Evolutionary conservation across 37 sponge, comb jelly and placozoan genomes (phyloP), one percentile per base, ranked within the genome.

Genomic region (Axinella damicornis): DNA sequence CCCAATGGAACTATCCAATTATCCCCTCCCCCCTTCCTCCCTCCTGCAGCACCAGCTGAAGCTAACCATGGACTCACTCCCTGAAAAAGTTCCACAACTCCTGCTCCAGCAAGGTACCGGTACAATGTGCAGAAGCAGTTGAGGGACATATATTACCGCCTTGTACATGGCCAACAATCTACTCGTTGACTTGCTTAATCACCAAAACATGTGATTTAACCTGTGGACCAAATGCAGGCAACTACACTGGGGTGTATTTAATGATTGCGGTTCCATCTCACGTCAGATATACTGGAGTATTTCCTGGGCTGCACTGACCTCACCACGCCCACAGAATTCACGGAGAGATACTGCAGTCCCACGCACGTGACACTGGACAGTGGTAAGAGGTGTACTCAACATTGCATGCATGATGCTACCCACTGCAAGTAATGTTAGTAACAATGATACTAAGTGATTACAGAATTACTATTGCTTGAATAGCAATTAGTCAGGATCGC

Each of bases 251-350:
- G 46, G 9, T 46, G 4, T 46, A 46, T 46, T 9, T 46, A 46
- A 4, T 1, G 24, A 17, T 71, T 46, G 15, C 40, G 9, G 9
- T 46, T 9, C 9, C 6, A 9, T 46, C 46, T 46, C 46, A 59
- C 78, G 22, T 21, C 60, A 93, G 94, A 93, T 83, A 65, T 89
- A 18, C 56, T 93, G 30, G 94, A 93, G 84, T 93, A 93, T 68
- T 86, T 78, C 59, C 46, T 86, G n/a, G n/a, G 34, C 12, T 73
- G 64, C 60, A 0, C 6, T 0, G 81, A 75, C 4, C 89, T 92
- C 19, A 74, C 53, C 65, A 85, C 57, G 2, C 90, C 94, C 1
- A n/a, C 61, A 28, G 83, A 87, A 61, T 94, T 83, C 73, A 30
- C 83, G 2, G 14, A 77, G 21, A 35, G 58, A 31, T 94, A 94